Percentiles rank a stretch among this genome's conserved stretches.
Evolutionary conservation across 2,888 invertebrate species (phyloP).

Genomic region (Zhuqinia jingwanae): DNA sequence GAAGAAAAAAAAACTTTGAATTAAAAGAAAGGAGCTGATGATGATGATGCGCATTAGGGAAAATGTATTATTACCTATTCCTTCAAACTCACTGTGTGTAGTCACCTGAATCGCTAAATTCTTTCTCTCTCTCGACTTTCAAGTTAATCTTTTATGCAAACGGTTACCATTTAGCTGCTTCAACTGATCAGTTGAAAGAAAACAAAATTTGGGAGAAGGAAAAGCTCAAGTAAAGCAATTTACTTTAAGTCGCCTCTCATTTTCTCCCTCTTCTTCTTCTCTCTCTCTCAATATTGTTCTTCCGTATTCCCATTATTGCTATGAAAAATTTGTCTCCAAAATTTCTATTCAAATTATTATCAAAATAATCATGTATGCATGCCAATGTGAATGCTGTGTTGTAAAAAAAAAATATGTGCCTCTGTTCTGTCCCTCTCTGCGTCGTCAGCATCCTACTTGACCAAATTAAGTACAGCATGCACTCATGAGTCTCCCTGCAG

Average conservation of each 20-base stretch:
- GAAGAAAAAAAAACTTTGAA: constrained; percentile 24
- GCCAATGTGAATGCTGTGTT: too few relatives aligned
- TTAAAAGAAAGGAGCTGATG: constrained; percentile 13
- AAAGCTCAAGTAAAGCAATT: constrained; percentile 22
- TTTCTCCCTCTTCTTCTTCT: constrained; percentile 30
- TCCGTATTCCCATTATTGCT: too few relatives aligned
- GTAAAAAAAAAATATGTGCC: neutral
- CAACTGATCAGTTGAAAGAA: constrained; percentile 60
- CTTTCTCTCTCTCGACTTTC: constrained; percentile 1
- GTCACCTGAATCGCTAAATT: neutral
- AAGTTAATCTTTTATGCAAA: constrained; percentile 70
- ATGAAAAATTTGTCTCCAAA: constrained; percentile 24
- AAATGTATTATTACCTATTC: neutral
- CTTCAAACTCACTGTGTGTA: neutral
- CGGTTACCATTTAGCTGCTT: constrained; percentile 63
- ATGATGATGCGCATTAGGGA: constrained; percentile 14
- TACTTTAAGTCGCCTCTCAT: constrained; percentile 60
- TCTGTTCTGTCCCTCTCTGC: neutral
- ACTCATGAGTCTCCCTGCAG: constrained; percentile 51
- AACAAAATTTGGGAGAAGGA: neutral
- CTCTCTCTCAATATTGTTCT: too few relatives aligned
- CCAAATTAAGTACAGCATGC: constrained; percentile 19
- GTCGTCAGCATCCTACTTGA: constrained; percentile 9
- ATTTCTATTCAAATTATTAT: constrained; percentile 55
- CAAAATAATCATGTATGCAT: too few relatives aligned